Base-by-base conservation (phyloP, 2,888 invertebrate genomes). In the Nesidiocoris tenuis region DNA sequence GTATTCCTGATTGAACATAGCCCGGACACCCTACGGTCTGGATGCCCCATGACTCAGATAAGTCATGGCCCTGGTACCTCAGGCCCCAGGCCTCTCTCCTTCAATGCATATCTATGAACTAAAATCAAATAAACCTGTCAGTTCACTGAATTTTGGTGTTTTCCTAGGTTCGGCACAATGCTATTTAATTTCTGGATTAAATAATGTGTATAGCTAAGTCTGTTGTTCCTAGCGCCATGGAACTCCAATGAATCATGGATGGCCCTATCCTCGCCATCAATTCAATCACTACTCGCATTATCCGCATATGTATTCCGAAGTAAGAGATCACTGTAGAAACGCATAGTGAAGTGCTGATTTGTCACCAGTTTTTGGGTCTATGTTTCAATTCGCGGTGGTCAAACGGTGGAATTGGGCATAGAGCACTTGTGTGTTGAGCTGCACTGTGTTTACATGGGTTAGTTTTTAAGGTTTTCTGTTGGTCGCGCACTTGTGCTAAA, bases 281-380 rank as follows among this genome's bases (percentile, higher is more conserved):
- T 61, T 68, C 67, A 77, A 78, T 61, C 75, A 74, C 75, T 78
- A 71, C 75, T 67, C 77, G 75, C 78, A 78, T 75, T 78, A 61
- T 77, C 22, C 72, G 75, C 74, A 77, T 77, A 75, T 68, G 75
- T 78, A 71, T 66, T 77, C 75, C 64, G 78, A 78, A 75, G 77
- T 77, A 78, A 77, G 77, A 77, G 39, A 39, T 7, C 39, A 39
- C 12, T 39, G 39, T 39, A 39, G 39, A 39, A 39, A 12, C 39
- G 39, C 39, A 39, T 7, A 39, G 39, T 7, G 12, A 39, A 39
- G 39, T 39, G 39, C 39, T 3, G 12, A 39, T 12, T 39, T 39
- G 39, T 39, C 39, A 39, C 39, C 39, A 39, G 39, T 39, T 39
- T 12, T 39, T 39, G 39, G 39, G 39, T 12, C 12, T 39, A 39